Evolutionary conservation across 2,888 invertebrate genomes (phyloP).

Genomic region (Dioctria rufipes): DNA sequence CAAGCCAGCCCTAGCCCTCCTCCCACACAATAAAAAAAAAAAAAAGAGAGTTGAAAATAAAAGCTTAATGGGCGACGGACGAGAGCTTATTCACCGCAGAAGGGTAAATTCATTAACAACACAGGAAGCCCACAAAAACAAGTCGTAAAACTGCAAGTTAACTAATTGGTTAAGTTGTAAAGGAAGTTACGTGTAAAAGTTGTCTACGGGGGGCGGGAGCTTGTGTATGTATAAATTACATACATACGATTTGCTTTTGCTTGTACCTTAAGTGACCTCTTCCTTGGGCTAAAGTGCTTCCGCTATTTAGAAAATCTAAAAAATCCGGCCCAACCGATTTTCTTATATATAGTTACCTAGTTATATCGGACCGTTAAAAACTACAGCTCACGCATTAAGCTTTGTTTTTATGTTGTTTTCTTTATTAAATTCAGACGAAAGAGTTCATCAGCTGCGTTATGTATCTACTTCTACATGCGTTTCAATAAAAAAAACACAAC

Average conservation of each 20-base stretch:
- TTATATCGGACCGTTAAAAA: no score
- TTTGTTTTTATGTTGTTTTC: no score
- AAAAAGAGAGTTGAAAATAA: slow-evolving; percentile 7
- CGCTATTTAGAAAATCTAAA: not conserved
- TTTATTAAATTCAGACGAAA: slow-evolving; percentile 3
- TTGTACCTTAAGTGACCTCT: slow-evolving; percentile 4
- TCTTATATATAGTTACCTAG: not conserved
- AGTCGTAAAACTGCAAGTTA: slow-evolving; percentile 49
- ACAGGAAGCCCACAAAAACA: slow-evolving; percentile 22
- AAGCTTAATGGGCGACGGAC: slow-evolving; percentile 24
- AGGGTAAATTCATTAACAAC: slow-evolving; percentile 34
- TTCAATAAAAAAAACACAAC: slow-evolving; percentile 6
- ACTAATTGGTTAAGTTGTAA: slow-evolving; percentile 47
- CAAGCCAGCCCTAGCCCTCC: no score
- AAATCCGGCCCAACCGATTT: not conserved
- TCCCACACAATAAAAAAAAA: no score
- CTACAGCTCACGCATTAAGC: slow-evolving; percentile 12
- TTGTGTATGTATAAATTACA: slow-evolving; percentile 7
- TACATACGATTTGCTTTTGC: not conserved
- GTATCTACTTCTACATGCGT: not conserved
- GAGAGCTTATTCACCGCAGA: not conserved
- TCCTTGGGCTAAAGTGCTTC: slow-evolving; percentile 30
- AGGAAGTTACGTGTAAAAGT: slow-evolving; percentile 21
- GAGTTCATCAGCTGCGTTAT: not conserved
- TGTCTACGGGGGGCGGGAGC: not conserved